These are phyloP conservation scores for Gastrophysa polygoni DNA, from an alignment of 2,888 invertebrate species.

Conservation along the genomic window DNA sequence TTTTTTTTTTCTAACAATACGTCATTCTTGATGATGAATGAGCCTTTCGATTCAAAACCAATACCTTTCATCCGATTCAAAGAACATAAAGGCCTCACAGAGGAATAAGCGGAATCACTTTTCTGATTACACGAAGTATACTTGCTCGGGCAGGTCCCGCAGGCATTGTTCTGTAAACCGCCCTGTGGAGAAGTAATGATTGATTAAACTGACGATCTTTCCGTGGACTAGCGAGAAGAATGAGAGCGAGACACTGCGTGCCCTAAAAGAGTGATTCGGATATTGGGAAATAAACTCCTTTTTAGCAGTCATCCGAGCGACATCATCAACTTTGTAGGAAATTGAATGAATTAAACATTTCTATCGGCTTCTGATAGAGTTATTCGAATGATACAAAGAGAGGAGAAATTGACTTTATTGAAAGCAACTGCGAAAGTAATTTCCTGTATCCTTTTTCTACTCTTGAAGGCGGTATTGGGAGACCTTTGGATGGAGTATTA, in stretches of 20 bases:
- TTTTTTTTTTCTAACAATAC: background rate
- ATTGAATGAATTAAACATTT: too few species aligned
- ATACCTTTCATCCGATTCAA: background rate
- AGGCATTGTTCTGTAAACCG: background rate
- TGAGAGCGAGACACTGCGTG: background rate
- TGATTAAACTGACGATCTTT: background rate
- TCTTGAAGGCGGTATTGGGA: too few species aligned
- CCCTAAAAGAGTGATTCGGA: background rate
- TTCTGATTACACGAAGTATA: background rate
- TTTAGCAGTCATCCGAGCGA: background rate
- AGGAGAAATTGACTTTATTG: too few species aligned
- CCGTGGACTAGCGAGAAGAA: background rate
- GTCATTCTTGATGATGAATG: background rate
- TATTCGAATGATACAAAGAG: too few species aligned
- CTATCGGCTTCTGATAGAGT: too few species aligned
- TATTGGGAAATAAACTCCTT: background rate
- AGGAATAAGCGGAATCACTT: background rate
- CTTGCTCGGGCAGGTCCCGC: background rate
- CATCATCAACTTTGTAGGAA: background rate
- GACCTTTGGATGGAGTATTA: too few species aligned
- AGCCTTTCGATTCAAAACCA: background rate
- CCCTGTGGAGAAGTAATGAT: background rate
- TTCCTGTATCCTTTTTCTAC: too few species aligned
- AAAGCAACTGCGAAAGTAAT: too few species aligned
- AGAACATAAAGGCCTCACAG: too few species aligned